phyloP scores from a whole-genome alignment of 2,888 invertebrate species.

The Thereva unica region DNA sequence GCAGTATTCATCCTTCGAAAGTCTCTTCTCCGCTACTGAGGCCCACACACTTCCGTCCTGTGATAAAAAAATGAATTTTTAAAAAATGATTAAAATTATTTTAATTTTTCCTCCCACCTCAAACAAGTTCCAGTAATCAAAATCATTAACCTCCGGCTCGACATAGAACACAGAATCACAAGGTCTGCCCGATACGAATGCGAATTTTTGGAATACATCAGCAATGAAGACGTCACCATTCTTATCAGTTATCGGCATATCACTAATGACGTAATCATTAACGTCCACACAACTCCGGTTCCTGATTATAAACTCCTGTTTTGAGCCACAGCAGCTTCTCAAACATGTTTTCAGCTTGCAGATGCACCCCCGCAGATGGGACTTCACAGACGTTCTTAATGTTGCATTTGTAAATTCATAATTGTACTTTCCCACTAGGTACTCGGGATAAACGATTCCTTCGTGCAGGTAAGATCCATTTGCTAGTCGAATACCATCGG shows the following conservation, averaged over 20 bases:
- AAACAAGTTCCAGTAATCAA: constrained; percentile 31
- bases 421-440: constrained; percentile 43
- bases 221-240: constrained; percentile 4
- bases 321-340: constrained; percentile 46
- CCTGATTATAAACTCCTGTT: constrained; percentile 11
- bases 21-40: not conserved
- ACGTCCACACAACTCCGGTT: constrained; percentile 18
- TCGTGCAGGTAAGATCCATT: constrained; percentile 48
- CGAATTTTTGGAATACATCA: constrained; percentile 28
- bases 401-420: constrained; percentile 50
- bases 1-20: constrained; percentile 32
- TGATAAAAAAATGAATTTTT: constrained; percentile 12
- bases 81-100: not conserved
- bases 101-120: constrained; percentile 24
- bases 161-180: constrained; percentile 36
- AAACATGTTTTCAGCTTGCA: constrained; percentile 47
- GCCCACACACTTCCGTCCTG: constrained; percentile 27
- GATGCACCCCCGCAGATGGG: constrained; percentile 49
- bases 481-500: constrained; percentile 19
- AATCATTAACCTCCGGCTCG: constrained; percentile 41
- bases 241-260: not conserved
- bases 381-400: constrained; percentile 46
- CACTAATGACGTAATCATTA: constrained; percentile 11
- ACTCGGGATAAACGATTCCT: constrained; percentile 44
- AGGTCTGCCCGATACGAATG: constrained; percentile 42